Base-by-base conservation (phyloP, 1,140 invertebrate species). In the Hylyphantes graminicola region DNA sequence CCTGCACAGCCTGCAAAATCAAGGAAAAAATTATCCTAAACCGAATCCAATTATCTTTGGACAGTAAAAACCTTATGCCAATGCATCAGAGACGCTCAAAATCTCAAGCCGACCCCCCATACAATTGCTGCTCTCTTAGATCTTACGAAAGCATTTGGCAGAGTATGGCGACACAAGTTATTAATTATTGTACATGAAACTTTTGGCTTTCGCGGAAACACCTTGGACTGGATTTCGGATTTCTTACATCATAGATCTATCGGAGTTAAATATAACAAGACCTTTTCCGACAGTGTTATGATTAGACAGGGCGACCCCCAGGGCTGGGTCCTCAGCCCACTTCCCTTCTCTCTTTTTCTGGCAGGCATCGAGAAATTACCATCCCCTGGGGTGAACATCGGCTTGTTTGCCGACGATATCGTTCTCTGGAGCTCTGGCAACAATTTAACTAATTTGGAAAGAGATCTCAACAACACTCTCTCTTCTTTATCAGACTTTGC, bases 211-310 rank as follows among this genome's bases (percentile, higher is more conserved):
- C 35, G 67, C 3, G 67, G 67, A 4, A 50, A 21, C 51, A 50
- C 67, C 67, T 50, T 70, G 67, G 67, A 7, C 51, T 70, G 67
- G 67, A 70, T 70, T 12, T 15, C 67, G 11, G 67, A 70, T 21
- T 70, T 70, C 35, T 35, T 50, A 50, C 64, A 67, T 21, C 64
- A 70, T n/a, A 51, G 67, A 70, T 74, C 72, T 12, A 74, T 74
- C 13, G 55, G 72, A 74, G 72, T 74, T 7, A 74, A 74, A 74
- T 74, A 55, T 54, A 74, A 55, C 54, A 74, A 57, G 54, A 55
- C 19, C 8, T 57, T 55, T 74, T 74, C 72, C 15, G 72, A 74
- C 19, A 8, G 51, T 6, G 54, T 74, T 74, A 54, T 51, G 35
- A 1, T 35, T 35, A 35, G 35, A 35, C 35, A 35, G 5, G 35